A percentile compares a stretch with the other conserved stretches of the same genome.
phyloP scores from a whole-genome alignment of 1,140 invertebrate genomes.

The Glossosoma conforme region DNA sequence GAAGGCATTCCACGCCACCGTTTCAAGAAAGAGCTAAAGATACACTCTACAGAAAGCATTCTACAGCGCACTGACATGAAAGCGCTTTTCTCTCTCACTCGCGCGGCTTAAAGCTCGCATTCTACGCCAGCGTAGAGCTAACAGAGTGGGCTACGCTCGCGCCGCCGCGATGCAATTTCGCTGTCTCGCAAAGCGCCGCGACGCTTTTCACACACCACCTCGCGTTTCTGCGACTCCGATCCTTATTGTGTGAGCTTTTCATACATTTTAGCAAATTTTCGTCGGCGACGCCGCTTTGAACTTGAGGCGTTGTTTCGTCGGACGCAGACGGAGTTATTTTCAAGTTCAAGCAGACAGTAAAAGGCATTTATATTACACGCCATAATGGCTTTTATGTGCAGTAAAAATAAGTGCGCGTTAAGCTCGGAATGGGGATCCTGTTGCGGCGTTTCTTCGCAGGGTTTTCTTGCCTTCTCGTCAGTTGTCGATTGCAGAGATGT shows the following conservation, averaged over 20 bases:
- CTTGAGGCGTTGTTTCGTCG: too few relatives aligned
- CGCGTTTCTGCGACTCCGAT: slow-evolving; percentile 1
- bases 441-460: slow-evolving; percentile 16
- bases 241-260: too few relatives aligned
- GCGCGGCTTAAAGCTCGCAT: too few relatives aligned
- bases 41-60: too few relatives aligned
- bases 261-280: slow-evolving; percentile 5
- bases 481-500: slow-evolving; percentile 21
- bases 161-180: slow-evolving; percentile 28
- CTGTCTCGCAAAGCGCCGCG: neutral
- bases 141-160: slow-evolving; percentile 13
- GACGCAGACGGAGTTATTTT: slow-evolving; percentile 18
- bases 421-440: slow-evolving; percentile 24
- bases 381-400: slow-evolving; percentile 32
- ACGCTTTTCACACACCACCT: slow-evolving; percentile 6
- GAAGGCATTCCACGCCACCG: slow-evolving; percentile 12
- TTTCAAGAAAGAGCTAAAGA: slow-evolving; percentile 18
- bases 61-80: too few relatives aligned
- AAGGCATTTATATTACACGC: slow-evolving; percentile 32
- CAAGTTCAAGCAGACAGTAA: slow-evolving; percentile 31
- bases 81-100: slow-evolving; percentile 15
- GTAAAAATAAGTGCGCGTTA: slow-evolving; percentile 31
- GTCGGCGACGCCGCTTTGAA: neutral
- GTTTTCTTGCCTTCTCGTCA: slow-evolving; percentile 5
- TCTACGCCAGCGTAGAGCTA: neutral